Conservation (phyloP, 2,113 vertebrate genomes). For the Anarhynchus alexandrinus region DNA sequence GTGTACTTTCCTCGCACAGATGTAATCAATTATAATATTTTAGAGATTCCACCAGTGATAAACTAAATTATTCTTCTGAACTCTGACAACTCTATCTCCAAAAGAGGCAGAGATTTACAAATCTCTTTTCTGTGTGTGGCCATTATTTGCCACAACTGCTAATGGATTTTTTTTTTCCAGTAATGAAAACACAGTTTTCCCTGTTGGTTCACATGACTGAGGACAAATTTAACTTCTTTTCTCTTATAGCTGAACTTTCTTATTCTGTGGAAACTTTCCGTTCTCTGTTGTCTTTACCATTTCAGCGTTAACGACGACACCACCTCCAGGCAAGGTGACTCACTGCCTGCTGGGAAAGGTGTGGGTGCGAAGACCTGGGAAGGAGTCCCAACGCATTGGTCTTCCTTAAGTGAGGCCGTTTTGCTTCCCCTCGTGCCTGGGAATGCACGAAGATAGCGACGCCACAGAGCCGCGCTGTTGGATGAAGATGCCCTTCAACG, state of each 20-base stretch:
- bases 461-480: fast-evolving
- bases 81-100: neutral
- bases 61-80: neutral
- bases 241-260: neutral
- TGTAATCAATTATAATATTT: neutral
- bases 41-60: neutral
- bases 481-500: neutral
- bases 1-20: neutral
- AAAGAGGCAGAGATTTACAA: neutral
- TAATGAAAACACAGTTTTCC: neutral
- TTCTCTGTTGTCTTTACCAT: neutral
- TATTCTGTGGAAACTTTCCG: fast-evolving
- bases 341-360: no score
- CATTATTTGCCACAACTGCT: neutral
- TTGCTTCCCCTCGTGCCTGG: no score
- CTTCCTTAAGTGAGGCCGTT: neutral
- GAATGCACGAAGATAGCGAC: fast-evolving
- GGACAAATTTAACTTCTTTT: neutral
- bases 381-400: fast-evolving
- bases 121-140: neutral
- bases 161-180: neutral
- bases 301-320: neutral
- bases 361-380: no score
- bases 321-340: neutral
- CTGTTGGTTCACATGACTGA: neutral